Base-by-base conservation (phyloP, 2,888 invertebrate genomes). In the Eucera pruinosa region DNA sequence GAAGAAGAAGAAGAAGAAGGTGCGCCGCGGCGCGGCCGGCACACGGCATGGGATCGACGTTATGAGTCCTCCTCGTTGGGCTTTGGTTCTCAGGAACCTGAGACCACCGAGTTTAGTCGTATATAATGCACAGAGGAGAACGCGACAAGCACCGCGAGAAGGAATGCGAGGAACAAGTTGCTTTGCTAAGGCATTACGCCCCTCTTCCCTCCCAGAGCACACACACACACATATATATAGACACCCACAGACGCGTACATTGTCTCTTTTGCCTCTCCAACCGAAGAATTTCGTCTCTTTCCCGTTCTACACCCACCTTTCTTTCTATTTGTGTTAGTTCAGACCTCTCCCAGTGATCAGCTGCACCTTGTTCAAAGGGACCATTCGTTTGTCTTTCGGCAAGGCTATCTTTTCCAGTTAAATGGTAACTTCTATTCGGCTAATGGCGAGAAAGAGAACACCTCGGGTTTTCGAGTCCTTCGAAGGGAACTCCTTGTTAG, bases 71-170 rank as follows among this genome's bases (percentile, higher is more conserved):
- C 80, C 23, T 23, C 4, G 68, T 13, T n/a, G 75, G 72, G 55
- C 75, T 70, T 80, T 61, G 73, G 83, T 89, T 89, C 89, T 89
- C 88, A 87, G 87, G 89, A 89, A 89, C 86, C 86, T 86, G 88
- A 89, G 89, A 89, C 89, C 89, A 76, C 78, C 74, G 78, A 80
- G 82, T 79, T 80, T 72, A 82, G 66, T 65, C 75, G 81, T 86
- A 84, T 71, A 81, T 81, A 86, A 83, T 81, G 84, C 80, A 47
- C 67, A 70, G 50, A 83, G 61, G 50, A 67, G 73, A 75, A 75
- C 67, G 75, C 69, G 72, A 78, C 78, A 75, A 78, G 60, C 45
- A 60, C 47, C 78, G 81, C 77, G 70, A 76, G 65, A 54, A 60
- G 52, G 67, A 82, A 69, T 65, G 80, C 60, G 67, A 58, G 36